phyloP scores from a whole-genome alignment of 1,140 invertebrate genomes.

The Drosophila watanabei region DNA sequence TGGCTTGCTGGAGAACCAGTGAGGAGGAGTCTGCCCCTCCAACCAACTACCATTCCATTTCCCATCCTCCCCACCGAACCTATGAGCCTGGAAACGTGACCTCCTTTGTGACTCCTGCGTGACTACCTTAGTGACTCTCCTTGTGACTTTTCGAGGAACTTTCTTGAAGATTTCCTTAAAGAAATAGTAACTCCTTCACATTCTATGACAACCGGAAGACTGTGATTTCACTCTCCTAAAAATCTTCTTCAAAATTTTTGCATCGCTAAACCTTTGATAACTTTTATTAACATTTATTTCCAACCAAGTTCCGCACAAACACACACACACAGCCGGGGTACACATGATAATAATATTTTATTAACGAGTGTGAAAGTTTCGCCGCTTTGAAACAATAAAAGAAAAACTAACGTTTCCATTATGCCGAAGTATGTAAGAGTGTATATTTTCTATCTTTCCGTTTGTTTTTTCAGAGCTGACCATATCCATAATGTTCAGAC shows the following conservation, averaged over 20 bases:
- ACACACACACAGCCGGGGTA: constrained; percentile 17
- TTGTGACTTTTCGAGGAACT: neutral
- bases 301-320: constrained; percentile 30
- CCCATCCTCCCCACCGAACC: constrained; percentile 39
- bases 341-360: constrained; percentile 33
- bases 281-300: constrained; percentile 27
- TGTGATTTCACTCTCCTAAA: constrained; percentile 39
- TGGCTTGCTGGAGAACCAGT: constrained; percentile 79
- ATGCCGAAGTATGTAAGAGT: constrained; percentile 57
- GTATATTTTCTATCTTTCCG: constrained; percentile 55
- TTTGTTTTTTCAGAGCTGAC: constrained; percentile 10
- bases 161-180: neutral
- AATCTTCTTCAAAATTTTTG: constrained; percentile 18
- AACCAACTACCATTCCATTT: neutral
- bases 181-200: constrained; percentile 15
- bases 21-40: constrained; percentile 14
- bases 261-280: constrained; percentile 7
- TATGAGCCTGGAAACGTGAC: constrained; percentile 45
- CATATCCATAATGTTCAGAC: constrained; percentile 49
- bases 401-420: constrained; percentile 76
- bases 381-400: constrained; percentile 59
- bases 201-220: constrained; percentile 42
- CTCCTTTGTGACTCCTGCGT: constrained; percentile 1
- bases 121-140: neutral
- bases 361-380: constrained; percentile 79